phyloP scores from a whole-genome alignment of 2,797 vertebrate species.

The Enteromius anoplus region DNA sequence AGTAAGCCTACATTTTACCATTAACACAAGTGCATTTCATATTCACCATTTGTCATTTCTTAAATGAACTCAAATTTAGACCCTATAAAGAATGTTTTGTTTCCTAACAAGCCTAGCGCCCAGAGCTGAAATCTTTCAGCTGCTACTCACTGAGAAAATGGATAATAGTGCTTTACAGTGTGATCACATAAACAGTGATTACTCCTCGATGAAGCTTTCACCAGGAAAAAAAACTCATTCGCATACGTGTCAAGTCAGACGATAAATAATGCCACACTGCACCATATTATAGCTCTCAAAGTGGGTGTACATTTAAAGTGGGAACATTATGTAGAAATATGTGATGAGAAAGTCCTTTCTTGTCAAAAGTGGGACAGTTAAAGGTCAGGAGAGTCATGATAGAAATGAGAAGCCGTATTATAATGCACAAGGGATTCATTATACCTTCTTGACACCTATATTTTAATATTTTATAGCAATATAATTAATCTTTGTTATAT shows the following conservation, averaged over 20 bases:
- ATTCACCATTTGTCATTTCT: conserved; percentile 16
- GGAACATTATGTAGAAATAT: conserved; percentile 2
- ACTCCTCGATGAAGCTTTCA: conserved; percentile 50
- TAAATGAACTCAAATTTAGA: conserved; percentile 13
- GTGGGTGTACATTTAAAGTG: conserved; percentile 1
- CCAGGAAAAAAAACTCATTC: conserved; percentile 7
- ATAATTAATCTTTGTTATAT: not conserved
- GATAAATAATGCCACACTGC: conserved; percentile 1
- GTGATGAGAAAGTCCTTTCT: conserved; percentile 19
- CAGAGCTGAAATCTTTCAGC: conserved; percentile 14
- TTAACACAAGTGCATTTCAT: conserved; percentile 24
- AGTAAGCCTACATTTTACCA: not conserved
- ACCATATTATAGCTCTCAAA: not conserved
- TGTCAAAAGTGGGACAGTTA: conserved; percentile 1
- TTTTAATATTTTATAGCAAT: conserved; percentile 10
- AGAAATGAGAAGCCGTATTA: not conserved
- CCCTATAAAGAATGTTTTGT: conserved; percentile 12
- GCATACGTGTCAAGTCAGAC: not conserved
- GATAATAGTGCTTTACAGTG: conserved; percentile 31
- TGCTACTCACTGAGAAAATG: not conserved
- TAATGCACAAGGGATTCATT: not conserved
- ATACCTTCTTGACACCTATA: conserved; percentile 3
- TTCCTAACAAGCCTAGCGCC: conserved; percentile 19
- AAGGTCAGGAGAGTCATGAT: conserved; percentile 15
- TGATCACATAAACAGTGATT: conserved; percentile 52